Percentiles rank a stretch among this genome's conserved stretches.
Evolutionary conservation across 2,797 vertebrate genomes (phyloP).

Genomic region (Stomatorhinus walkeri): DNA sequence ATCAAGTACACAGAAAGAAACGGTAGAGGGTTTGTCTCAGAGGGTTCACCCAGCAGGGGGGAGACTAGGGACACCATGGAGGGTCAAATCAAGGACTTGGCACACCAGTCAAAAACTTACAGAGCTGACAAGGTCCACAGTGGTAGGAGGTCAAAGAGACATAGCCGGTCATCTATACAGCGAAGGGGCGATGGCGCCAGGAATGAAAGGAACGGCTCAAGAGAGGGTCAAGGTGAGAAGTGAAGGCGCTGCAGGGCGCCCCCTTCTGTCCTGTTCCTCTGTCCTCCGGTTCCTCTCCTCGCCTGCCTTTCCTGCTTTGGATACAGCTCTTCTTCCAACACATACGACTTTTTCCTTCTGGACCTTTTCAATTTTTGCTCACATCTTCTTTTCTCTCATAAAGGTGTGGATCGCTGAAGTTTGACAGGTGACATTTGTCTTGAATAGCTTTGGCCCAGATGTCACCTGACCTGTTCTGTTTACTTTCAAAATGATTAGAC

Average conservation of each 20-base stretch:
- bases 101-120: background rate
- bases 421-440: background rate
- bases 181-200: slow-evolving; percentile 23
- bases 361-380: background rate
- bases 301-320: background rate
- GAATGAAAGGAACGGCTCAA: slow-evolving; percentile 14
- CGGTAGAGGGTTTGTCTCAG: background rate
- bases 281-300: background rate
- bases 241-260: background rate
- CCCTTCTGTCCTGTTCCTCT: background rate
- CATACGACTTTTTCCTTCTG: background rate
- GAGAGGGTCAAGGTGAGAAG: slow-evolving; percentile 27
- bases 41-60: background rate
- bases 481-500: background rate
- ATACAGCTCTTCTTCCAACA: background rate
- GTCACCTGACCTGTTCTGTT: background rate
- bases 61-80: background rate
- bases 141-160: background rate
- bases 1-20: background rate
- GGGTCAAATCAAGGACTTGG: background rate
- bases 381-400: background rate
- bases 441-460: background rate
- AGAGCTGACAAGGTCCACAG: background rate
- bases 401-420: too few relatives aligned
- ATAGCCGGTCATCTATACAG: background rate